These are phyloP conservation scores for Chondrosia reniformis DNA, from an alignment of 37 sponge, comb jelly and placozoan species.

Conservation along the genomic window DNA sequence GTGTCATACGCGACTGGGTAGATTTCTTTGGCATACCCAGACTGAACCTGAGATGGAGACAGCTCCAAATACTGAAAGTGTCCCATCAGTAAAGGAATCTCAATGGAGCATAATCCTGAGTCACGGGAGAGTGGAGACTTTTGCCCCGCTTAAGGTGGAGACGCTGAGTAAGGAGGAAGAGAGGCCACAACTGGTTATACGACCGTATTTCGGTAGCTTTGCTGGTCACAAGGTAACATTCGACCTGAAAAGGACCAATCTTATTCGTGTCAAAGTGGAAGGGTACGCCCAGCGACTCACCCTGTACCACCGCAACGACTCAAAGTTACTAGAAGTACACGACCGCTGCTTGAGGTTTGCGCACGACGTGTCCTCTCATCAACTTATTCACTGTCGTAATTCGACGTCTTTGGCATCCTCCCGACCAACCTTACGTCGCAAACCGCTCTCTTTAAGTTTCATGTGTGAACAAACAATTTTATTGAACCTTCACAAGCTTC, in stretches of 20 bases:
- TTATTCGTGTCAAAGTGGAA: conserved; percentile 34
- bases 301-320: conserved; percentile 17
- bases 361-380: conserved; percentile 22
- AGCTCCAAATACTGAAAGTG: no score
- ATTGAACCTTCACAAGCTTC: conserved; percentile 28
- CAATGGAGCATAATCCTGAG: neutral
- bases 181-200: conserved; percentile 14
- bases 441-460: conserved; percentile 41
- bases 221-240: conserved; percentile 54
- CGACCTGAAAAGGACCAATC: conserved; percentile 18
- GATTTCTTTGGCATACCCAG: no score
- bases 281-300: conserved; percentile 9
- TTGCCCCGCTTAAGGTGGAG: conserved; percentile 4
- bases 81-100: neutral
- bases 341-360: conserved; percentile 55
- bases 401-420: neutral
- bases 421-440: neutral
- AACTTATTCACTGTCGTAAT: neutral
- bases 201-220: conserved; percentile 58
- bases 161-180: neutral
- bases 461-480: conserved; percentile 41
- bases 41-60: no score
- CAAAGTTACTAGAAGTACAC: conserved; percentile 1
- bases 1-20: no score
- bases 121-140: neutral